Percentiles rank a stretch among this genome's conserved stretches.
Conservation (phyloP, 2,113 vertebrate species). For the Indicator indicator region DNA sequence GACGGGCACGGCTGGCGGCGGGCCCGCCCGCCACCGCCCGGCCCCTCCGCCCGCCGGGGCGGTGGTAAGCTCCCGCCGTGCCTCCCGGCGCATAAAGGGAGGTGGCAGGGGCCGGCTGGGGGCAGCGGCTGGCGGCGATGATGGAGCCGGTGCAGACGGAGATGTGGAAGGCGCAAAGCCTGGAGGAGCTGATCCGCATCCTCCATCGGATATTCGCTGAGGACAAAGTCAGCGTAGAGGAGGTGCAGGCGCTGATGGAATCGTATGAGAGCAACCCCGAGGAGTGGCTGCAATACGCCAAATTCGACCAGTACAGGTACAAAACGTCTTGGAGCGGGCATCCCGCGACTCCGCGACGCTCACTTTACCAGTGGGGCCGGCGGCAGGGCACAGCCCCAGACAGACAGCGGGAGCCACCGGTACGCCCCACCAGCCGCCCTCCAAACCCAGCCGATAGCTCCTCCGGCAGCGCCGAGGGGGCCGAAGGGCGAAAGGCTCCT, state of each 20-base stretch:
- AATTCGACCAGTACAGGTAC: conserved; percentile 92
- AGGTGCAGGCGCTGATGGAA: conserved; percentile 90
- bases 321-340: background rate
- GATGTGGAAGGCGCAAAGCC: conserved; percentile 78
- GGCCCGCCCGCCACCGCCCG: background rate
- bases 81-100: conserved; percentile 69
- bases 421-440: too few relatives aligned
- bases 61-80: conserved; percentile 70
- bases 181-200: conserved; percentile 84
- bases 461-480: background rate
- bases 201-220: conserved; percentile 85
- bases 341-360: background rate
- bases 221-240: conserved; percentile 85
- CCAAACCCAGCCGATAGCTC: background rate
- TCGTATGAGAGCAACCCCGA: conserved; percentile 88
- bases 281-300: conserved; percentile 88
- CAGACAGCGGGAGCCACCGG: background rate
- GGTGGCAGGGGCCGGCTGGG: background rate
- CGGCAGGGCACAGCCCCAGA: background rate
- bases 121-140: background rate
- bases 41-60: conserved; percentile 1
- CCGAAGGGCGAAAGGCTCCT: background rate
- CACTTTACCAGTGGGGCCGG: background rate
- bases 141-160: conserved; percentile 73
- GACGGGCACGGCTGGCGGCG: background rate